phyloP scores from a whole-genome alignment of 1,140 invertebrate genomes.

The Caerostris darwini region DNA sequence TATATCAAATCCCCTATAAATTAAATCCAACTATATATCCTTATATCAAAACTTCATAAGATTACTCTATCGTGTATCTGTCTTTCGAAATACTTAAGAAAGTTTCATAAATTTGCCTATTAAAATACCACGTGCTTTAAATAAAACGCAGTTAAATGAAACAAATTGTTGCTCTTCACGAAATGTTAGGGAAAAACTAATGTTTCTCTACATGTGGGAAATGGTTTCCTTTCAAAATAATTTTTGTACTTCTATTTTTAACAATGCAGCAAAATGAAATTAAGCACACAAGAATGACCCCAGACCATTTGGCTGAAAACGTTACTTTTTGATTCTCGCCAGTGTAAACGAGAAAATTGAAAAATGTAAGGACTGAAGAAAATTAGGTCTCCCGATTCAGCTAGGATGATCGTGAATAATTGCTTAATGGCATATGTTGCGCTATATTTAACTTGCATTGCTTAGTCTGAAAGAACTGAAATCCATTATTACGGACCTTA shows the following conservation, averaged over 20 bases:
- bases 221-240: background rate
- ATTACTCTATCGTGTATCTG: no score
- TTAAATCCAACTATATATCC: no score
- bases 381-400: slow-evolving; percentile 65
- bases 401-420: slow-evolving; percentile 70
- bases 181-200: background rate
- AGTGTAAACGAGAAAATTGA: slow-evolving; percentile 50
- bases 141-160: no score
- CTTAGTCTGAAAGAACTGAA: slow-evolving; percentile 63
- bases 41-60: no score
- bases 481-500: slow-evolving; percentile 72
- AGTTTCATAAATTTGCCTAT: no score
- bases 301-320: slow-evolving; percentile 36
- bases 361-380: slow-evolving; percentile 43
- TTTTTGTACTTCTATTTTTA: slow-evolving; percentile 23
- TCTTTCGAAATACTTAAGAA: no score
- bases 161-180: no score
- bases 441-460: slow-evolving; percentile 74
- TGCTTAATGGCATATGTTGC: slow-evolving; percentile 70
- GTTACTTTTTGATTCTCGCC: slow-evolving; percentile 65
- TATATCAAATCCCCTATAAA: no score
- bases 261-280: slow-evolving; percentile 33
- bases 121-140: no score
- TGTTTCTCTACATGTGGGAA: background rate
- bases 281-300: slow-evolving; percentile 45